These are phyloP conservation scores for Molossus alvarezi DNA, from an alignment of 2,797 vertebrate genomes.

Conservation along the genomic window DNA sequence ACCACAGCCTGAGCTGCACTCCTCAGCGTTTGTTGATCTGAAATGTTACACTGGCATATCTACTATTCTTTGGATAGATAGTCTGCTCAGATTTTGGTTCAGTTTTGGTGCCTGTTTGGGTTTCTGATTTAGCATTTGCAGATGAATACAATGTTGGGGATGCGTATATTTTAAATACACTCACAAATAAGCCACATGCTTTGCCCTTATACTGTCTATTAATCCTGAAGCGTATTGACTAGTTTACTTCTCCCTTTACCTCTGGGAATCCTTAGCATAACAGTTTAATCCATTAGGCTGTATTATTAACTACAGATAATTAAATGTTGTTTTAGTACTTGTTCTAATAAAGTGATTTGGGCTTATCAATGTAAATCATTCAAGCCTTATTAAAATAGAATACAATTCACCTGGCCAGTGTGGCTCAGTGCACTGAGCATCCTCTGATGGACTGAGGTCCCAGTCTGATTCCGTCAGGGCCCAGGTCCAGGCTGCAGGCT, in stretches of 20 bases:
- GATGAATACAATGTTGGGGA: not conserved
- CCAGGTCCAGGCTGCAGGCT: too few species aligned
- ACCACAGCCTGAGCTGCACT: not conserved
- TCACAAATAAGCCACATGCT: too few species aligned
- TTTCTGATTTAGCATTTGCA: not conserved
- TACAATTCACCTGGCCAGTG: not conserved
- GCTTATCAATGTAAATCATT: slow-evolving; percentile 60
- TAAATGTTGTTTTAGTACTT: slow-evolving; percentile 65
- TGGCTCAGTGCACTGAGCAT: too few species aligned
- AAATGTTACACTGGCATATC: not conserved
- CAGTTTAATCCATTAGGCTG: slow-evolving; percentile 11
- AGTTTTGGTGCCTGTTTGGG: not conserved
- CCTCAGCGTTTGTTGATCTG: not conserved
- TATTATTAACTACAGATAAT: slow-evolving; percentile 68
- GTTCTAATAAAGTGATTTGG: slow-evolving; percentile 39
- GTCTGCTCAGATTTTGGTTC: not conserved
- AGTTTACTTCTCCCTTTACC: not conserved
- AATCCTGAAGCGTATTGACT: not conserved
- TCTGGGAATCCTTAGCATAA: not conserved
- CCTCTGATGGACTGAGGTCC: too few species aligned
- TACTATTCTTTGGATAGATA: not conserved
- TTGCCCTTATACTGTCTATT: not conserved
- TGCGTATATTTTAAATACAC: not conserved
- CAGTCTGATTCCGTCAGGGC: too few species aligned
- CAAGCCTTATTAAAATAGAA: slow-evolving; percentile 61